These are phyloP conservation scores for Menidia beryllina DNA, from an alignment of 2,113 vertebrate genomes.

Conservation along the genomic window DNA sequence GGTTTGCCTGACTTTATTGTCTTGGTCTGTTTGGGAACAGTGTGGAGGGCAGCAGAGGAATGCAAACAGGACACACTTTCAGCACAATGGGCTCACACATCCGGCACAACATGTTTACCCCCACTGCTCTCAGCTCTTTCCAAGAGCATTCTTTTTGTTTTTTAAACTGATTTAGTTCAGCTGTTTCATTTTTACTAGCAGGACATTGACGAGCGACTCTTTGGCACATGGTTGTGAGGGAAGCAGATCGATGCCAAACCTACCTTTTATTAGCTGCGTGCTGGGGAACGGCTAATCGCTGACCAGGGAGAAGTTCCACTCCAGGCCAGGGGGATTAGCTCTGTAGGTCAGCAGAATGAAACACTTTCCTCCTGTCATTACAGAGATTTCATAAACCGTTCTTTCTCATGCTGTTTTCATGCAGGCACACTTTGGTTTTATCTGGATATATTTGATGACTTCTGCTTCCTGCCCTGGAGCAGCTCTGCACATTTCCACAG, in stretches of 20 bases:
- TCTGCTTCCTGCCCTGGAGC: no score
- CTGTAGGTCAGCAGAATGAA: background rate
- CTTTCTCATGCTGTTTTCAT: background rate
- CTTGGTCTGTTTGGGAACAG: background rate
- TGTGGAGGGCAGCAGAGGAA: slow-evolving; percentile 19
- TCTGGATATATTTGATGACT: no score
- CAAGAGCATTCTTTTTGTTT: slow-evolving; percentile 43
- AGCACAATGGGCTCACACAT: slow-evolving; percentile 47
- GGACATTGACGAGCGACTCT: background rate
- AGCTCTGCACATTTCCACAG: no score
- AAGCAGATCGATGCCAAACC: slow-evolving; percentile 3
- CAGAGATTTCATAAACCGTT: background rate
- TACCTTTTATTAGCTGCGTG: slow-evolving; percentile 25
- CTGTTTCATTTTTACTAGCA: slow-evolving; percentile 23
- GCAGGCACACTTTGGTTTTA: no score
- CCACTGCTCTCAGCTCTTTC: slow-evolving; percentile 44
- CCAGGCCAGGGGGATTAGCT: background rate
- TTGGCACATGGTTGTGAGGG: slow-evolving; percentile 15
- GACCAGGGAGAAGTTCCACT: background rate
- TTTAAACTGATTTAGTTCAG: slow-evolving; percentile 28
- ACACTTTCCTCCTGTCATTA: slow-evolving; percentile 1
- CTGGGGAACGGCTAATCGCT: background rate
- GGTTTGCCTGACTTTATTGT: background rate
- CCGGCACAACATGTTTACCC: slow-evolving; percentile 25
- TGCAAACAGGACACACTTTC: slow-evolving; percentile 35